Base-by-base conservation (phyloP, 2,888 invertebrate species). In the Schizotus pectinicornis region DNA sequence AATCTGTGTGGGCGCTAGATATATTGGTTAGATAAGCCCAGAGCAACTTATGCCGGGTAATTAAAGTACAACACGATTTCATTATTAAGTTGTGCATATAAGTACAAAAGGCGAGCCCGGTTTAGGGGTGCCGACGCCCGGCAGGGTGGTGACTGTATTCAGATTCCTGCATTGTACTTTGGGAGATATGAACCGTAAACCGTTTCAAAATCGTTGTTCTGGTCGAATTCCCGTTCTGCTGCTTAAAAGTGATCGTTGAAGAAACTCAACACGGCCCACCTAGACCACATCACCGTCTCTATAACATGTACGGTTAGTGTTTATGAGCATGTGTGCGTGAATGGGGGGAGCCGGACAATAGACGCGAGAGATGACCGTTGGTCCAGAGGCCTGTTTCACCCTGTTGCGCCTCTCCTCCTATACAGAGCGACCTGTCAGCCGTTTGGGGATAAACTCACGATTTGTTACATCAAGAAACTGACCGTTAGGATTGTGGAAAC, bases 261-360 rank as follows among this genome's bases (percentile, higher is more conserved):
- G 54, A 47, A 47, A 32, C 46, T 33, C 66, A 47, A 32, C 46
- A 39, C 66, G 61, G 67, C 66, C 65, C 67, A 69, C 68, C 67
- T 67, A 67, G 68, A 67, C 64, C 62, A 63, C 54, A 54, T 56
- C 47, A 35, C 14, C 32, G 8, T 33, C 39, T 55, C 46, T 59
- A 41, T 59, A 47, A 43, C 32, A 42, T 43, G 36, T 9, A 35
- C 6, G n/a, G 36, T 22, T 22, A 22, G 22, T 35, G 11, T 11
- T 9, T 5, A 32, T 32, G 12, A 31, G n/a, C 22, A 3, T n/a
- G n/a, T 53, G 46, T 52, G 42, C 41, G 42, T 49, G 56, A 42
- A 60, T 60, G 59, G 67, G 71, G 69, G 67, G 64, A 63, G 61
- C 58, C 55, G 70, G 64, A 71, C 70, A 71, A 71, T 70, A 63